Conservation (phyloP, 2,888 invertebrate species). For the Papilio protenor region DNA sequence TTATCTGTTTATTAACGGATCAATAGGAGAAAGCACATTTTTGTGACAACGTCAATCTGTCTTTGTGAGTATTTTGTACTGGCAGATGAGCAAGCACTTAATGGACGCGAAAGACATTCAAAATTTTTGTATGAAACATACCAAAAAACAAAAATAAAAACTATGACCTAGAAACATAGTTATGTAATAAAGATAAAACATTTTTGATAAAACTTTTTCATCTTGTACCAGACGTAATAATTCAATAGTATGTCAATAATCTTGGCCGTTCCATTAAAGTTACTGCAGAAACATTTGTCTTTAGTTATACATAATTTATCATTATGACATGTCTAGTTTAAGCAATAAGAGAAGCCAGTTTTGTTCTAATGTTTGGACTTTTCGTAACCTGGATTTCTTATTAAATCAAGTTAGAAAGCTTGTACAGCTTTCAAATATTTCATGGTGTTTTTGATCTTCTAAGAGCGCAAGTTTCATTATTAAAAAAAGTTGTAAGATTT, state of each 20-base stretch:
- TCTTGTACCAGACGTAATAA: not conserved
- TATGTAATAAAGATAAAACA: not conserved
- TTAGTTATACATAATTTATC: slow-evolving; percentile 2
- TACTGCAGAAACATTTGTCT: not conserved
- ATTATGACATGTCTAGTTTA: slow-evolving; percentile 14
- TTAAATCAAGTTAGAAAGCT: no score
- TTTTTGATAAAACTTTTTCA: not conserved
- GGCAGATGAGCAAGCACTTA: not conserved
- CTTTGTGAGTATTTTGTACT: not conserved
- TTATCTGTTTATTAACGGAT: slow-evolving; percentile 43
- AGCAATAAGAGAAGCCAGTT: not conserved
- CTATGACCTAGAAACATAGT: not conserved
- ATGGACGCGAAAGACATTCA: no score
- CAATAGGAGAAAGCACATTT: not conserved
- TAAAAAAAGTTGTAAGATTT: not conserved
- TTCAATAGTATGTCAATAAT: not conserved
- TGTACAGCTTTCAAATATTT: not conserved
- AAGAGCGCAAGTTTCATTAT: not conserved
- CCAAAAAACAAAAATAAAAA: not conserved
- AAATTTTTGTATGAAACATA: no score
- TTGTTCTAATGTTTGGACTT: not conserved
- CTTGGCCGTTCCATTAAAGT: slow-evolving; percentile 3
- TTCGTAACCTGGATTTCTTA: not conserved
- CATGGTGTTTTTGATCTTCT: not conserved
- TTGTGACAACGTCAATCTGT: not conserved